Evolutionary conservation across 2,797 vertebrate species (phyloP), one percentile per base, ranked within the genome.

Genomic region (Toxotes lorentzi): DNA sequence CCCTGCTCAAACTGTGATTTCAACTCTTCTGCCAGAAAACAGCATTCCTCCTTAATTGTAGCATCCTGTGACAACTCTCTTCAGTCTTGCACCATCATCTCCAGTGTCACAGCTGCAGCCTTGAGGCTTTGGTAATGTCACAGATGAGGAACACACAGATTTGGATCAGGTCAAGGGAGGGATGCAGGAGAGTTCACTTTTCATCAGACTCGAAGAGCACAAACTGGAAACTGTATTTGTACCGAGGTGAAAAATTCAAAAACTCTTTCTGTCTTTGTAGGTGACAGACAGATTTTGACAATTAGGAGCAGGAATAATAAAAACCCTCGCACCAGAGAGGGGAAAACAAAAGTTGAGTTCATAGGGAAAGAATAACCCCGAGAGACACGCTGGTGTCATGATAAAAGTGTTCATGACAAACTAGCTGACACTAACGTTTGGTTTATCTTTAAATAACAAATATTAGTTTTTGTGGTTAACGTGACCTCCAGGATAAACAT

Each of bases 51-150:
- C 54, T 83, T 74, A 87, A 89, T 87, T 86, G 82, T 70, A 82
- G 87, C 84, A 78, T 89, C 90, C 84, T 85, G 86, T 87, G 84
- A 89, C 80, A 84, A 83, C 71, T 79, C 79, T 71, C 78, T 76
- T 83, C 50, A 76, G 70, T 79, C 71, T 88, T 86, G 85, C 89
- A 77, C 81, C 80, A 85, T 68, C 70, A 72, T 70, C 56, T 68
- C 45, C 19, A 24, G 60, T 30, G 70, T 76, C 70, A 45, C 23
- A 54, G 51, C 51, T 27, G 51, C 51, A 54, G 23, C 51, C 51
- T 54, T 16, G 23, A 27, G 13, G 51, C 5, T 13, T 21, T 27
- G 24, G 13, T 54, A 16, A 14, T 7, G 6, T 54, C 51, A 27
- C n/a, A 7, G 51, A 54, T 54, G 73, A 70, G 27, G 32, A 58